A percentile compares a stretch with the other conserved stretches of the same genome.
These are phyloP conservation scores for Rhinoderma darwinii DNA, from an alignment of 2,113 vertebrate genomes.

Conservation along the genomic window DNA sequence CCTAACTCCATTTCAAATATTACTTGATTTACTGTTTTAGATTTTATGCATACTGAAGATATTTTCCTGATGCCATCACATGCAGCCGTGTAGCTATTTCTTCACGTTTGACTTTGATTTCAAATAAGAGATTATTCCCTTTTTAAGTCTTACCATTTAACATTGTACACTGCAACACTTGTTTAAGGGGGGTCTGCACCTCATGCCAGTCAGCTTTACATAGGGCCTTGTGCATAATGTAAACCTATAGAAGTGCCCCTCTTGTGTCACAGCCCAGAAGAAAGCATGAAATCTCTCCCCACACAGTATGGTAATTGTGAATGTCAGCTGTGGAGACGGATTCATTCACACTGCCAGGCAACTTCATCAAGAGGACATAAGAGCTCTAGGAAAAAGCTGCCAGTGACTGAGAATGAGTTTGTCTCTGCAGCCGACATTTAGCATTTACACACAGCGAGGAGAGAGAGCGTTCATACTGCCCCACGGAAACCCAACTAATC, in stretches of 20 bases:
- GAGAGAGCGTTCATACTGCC: neutral
- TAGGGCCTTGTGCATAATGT: neutral
- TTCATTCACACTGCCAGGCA: neutral
- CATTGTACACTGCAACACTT: neutral
- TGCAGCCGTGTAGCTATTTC: neutral
- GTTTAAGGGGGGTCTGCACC: neutral
- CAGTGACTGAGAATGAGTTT: neutral
- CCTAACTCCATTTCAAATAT: neutral
- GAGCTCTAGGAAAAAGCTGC: neutral
- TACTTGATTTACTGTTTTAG: neutral
- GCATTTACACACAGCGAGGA: neutral
- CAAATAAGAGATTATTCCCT: neutral
- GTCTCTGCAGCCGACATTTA: neutral
- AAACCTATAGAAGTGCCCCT: neutral
- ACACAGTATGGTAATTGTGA: constrained; percentile 7
- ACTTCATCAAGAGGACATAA: neutral
- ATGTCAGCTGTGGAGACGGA: neutral
- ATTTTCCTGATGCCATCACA: constrained; percentile 13
- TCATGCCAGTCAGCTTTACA: neutral
- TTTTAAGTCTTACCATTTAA: neutral
- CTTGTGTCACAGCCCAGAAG: neutral
- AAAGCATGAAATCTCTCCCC: neutral
- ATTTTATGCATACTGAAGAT: neutral
- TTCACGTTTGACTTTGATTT: neutral
- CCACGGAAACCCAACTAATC: neutral